These are phyloP conservation scores for Achatina immaculata DNA, from an alignment of 1,140 invertebrate genomes.

Conservation along the genomic window DNA sequence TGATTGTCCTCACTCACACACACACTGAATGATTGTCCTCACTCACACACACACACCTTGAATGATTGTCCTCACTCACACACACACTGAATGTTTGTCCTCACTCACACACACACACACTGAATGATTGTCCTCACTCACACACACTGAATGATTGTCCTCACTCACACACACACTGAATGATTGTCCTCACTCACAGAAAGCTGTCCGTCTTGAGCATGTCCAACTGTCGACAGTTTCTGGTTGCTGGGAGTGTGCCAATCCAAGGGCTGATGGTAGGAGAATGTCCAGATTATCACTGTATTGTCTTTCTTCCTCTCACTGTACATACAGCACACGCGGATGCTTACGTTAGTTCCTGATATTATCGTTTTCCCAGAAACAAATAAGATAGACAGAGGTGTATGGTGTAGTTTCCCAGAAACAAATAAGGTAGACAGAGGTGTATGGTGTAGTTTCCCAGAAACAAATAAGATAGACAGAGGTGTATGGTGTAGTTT, in stretches of 20 bases:
- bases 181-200: constrained; percentile 52
- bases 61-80: not conserved
- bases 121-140: not conserved
- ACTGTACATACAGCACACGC: too few species aligned
- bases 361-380: too few species aligned
- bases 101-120: not conserved
- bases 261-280: constrained; percentile 40
- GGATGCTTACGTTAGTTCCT: too few species aligned
- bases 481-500: too few species aligned
- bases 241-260: constrained; percentile 50
- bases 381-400: too few species aligned
- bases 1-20: not conserved
- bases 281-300: too few species aligned
- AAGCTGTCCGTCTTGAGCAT: constrained; percentile 42
- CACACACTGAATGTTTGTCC: too few species aligned
- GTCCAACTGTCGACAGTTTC: constrained; percentile 47
- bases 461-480: too few species aligned
- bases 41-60: not conserved
- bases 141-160: not conserved
- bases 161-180: constrained; percentile 54
- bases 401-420: too few species aligned
- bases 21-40: not conserved
- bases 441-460: too few species aligned
- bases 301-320: too few species aligned
- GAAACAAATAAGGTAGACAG: too few species aligned